Percentiles rank a stretch among this genome's conserved stretches.
Conservation (phyloP, 2,888 invertebrate species). For the Priocnemis perturbator region DNA sequence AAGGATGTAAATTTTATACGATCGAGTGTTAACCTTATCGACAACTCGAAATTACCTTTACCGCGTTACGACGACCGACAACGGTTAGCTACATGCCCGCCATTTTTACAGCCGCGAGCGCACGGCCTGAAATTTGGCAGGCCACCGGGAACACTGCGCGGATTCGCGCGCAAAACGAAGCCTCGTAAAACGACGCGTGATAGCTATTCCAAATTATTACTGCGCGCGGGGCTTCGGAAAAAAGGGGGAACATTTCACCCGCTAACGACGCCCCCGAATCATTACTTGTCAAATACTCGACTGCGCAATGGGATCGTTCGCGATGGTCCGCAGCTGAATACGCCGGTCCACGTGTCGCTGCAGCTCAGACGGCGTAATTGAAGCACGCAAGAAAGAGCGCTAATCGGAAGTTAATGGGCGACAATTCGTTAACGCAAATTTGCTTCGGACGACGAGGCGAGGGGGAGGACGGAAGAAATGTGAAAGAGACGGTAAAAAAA, state of each 20-base stretch:
- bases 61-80: slow-evolving; percentile 33
- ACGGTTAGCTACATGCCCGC: slow-evolving; percentile 6
- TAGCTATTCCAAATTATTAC: background rate
- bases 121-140: background rate
- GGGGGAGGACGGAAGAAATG: too few relatives aligned
- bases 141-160: background rate
- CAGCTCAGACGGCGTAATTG: too few relatives aligned
- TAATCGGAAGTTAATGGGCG: too few relatives aligned
- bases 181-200: slow-evolving; percentile 1
- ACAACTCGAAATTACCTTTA: slow-evolving; percentile 36
- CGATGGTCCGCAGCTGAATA: too few relatives aligned
- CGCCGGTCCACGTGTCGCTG: too few relatives aligned
- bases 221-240: background rate
- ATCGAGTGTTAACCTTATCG: slow-evolving; percentile 37
- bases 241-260: background rate
- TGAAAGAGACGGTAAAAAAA: background rate
- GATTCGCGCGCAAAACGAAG: background rate
- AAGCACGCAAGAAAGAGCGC: too few relatives aligned
- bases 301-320: background rate
- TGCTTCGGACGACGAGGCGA: too few relatives aligned
- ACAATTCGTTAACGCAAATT: too few relatives aligned
- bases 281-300: slow-evolving; percentile 1
- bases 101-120: slow-evolving; percentile 6
- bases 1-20: slow-evolving; percentile 44
- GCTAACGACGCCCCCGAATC: background rate